These are phyloP conservation scores for Tetranychus piercei DNA, from an alignment of 2,888 invertebrate species.

Conservation along the genomic window DNA sequence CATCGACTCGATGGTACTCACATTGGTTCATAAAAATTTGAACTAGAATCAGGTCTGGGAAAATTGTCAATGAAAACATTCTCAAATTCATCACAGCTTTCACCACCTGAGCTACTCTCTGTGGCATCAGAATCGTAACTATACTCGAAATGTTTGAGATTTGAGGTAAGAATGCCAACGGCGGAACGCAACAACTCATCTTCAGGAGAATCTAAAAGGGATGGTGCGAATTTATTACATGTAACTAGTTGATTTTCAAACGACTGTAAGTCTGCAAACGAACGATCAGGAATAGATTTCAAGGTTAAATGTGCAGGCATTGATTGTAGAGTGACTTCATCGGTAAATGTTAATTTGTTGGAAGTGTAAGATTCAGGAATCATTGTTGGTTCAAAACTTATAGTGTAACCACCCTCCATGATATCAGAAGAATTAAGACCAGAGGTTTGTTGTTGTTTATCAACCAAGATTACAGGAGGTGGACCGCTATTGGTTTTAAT, in stretches of 20 bases:
- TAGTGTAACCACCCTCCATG: too few species aligned
- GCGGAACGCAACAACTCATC: conserved; percentile 41
- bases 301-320: too few species aligned
- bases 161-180: conserved; percentile 51
- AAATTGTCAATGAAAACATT: conserved; percentile 18
- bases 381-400: too few species aligned
- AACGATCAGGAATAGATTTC: not conserved
- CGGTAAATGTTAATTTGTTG: too few species aligned
- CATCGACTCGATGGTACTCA: not conserved
- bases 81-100: conserved; percentile 68
- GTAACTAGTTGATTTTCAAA: not conserved
- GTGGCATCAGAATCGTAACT: conserved; percentile 80
- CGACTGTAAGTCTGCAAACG: not conserved
- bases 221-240: not conserved
- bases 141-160: conserved; percentile 51
- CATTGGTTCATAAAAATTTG: conserved; percentile 1
- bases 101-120: conserved; percentile 77
- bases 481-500: too few species aligned
- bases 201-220: conserved; percentile 23
- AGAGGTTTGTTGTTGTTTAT: too few species aligned
- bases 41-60: conserved; percentile 9
- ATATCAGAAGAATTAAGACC: too few species aligned
- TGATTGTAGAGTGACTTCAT: too few species aligned
- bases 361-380: too few species aligned
- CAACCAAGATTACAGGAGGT: too few species aligned